Evolutionary conservation across 2,113 vertebrate species (phyloP), one percentile per base, ranked within the genome.

Genomic region (Tamias sibiricus): DNA sequence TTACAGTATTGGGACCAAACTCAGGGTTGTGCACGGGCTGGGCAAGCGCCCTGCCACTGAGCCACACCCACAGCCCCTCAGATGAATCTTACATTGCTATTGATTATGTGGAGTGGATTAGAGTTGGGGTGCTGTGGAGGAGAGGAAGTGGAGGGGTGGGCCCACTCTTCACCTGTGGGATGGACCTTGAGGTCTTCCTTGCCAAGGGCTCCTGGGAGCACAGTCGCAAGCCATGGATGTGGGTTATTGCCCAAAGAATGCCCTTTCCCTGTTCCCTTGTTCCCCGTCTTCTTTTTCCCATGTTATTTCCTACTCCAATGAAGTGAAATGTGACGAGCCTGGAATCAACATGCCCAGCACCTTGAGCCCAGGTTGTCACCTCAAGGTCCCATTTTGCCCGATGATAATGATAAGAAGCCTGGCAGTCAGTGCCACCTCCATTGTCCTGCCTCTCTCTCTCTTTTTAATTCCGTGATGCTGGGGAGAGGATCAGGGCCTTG

Each of bases 201-300:
- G 2, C 32, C 14, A 12, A 24, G 40, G 11, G 12, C 24, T 10
- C 44, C 64, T 8, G 4, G 37, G 72, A 40, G 5, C 57, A 14
- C 0, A 13, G 30, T 0, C 10, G 32, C 7, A 11, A 40, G 35
- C 13, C 35, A 3, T 0, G 0, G 14, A 8, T 47, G 20, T 12
- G 2, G 14, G 57, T n/a, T 16, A 44, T n/a, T 49, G 57, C 49
- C 77, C 44, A 12, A 11, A 83, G 64, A 54, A 7, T 32, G 8
- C 9, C 20, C 35, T n/a, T 37, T 1, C 7, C 35, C 8, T 3
- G 2, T 16, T 17, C 13, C 14, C 32, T 84, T 71, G 22, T 30
- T 24, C n/a, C 11, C 7, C 0, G 11, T 20, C 72, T 69, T 77
- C 66, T 66, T 6, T 2, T 20, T 10, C 30, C 12, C 14, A 9